Evolutionary conservation across 2,888 invertebrate species (phyloP).

Genomic region (Rhamnusium bicolor): DNA sequence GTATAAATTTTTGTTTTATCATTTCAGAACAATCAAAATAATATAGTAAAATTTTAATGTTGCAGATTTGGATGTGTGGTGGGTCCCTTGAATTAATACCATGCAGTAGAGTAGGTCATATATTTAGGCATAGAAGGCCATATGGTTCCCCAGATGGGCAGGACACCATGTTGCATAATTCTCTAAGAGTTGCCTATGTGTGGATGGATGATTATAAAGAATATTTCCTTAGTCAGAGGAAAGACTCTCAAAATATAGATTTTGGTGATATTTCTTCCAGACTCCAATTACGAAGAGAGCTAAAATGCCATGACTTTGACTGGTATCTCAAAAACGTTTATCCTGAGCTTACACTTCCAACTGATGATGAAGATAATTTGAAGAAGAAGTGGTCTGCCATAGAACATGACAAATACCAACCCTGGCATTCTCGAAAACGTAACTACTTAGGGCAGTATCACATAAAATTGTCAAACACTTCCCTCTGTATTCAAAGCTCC

Average conservation of each 20-base stretch:
- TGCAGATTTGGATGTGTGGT: slow-evolving; percentile 97
- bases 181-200: slow-evolving; percentile 92
- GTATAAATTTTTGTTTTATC: too few relatives aligned
- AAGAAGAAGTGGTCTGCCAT: slow-evolving; percentile 77
- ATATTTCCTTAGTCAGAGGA: slow-evolving; percentile 82
- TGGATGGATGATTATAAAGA: slow-evolving; percentile 98
- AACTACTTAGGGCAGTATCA: slow-evolving; percentile 83
- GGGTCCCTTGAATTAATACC: slow-evolving; percentile 93
- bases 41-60: slow-evolving; percentile 29
- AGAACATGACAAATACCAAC: slow-evolving; percentile 80
- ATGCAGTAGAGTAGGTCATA: slow-evolving; percentile 96
- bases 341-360: slow-evolving; percentile 83
- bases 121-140: slow-evolving; percentile 94
- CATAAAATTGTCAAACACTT: slow-evolving; percentile 79
- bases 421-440: slow-evolving; percentile 87
- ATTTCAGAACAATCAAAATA: too few relatives aligned
- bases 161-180: slow-evolving; percentile 93
- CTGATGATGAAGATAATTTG: slow-evolving; percentile 73
- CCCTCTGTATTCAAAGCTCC: slow-evolving; percentile 85
- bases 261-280: slow-evolving; percentile 89
- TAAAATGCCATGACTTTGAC: slow-evolving; percentile 86
- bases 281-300: slow-evolving; percentile 78
- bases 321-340: slow-evolving; percentile 93
- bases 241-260: slow-evolving; percentile 75
- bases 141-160: slow-evolving; percentile 88